Evolutionary conservation across 92 coral and sea anemone species (phyloP), one percentile per base, ranked within the genome.

Genomic region (Galaxea fascicularis): DNA sequence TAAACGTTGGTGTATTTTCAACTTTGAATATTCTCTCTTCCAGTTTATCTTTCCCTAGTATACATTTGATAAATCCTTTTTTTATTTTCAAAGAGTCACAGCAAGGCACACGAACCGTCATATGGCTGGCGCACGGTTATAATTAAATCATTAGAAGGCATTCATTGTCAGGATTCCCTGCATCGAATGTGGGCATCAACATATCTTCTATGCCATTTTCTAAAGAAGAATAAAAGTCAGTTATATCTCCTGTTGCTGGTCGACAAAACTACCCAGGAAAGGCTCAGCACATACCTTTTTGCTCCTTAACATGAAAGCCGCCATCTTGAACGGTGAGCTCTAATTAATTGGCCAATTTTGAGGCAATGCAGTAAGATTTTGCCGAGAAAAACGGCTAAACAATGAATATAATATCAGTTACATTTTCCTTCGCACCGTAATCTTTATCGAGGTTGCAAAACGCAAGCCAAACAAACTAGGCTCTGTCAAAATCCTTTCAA

Each of bases 271-370:
- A 13, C 69, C 27, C 1, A 17, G 24, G 16, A 65, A 49, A 52
- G 52, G 24, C 9, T 0, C n/a, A n/a, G n/a, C 12, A 28, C 74
- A 20, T 51, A 79, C 84, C 84, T 79, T 79, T 79, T 22, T 79
- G 65, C 84, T 79, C 51, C 84, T 49, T 51, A 79, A 51, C 7
- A 47, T 39, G 28, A 79, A 58, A 18, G 72, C 84, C 41, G 84
- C 60, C 84, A 79, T 79, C 52, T 29, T 53, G 84, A 7, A 8
- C 11, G 63, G 1, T 1, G 3, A 60, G 25, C 66, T 60, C 21
- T 31, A 17, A 11, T 27, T 27, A 4, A 65, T 25, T 5, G 29
- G n/a, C 29, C 1, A 28, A 31, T 27, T 21, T 65, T 65, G 10
- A 39, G 18, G 30, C 65, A 57, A 21, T 51, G 20, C 15, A 21